Percentiles rank a stretch among this genome's conserved stretches.
Conservation (phyloP, 2,888 invertebrate species). For the Eugnorisma glareosa region DNA sequence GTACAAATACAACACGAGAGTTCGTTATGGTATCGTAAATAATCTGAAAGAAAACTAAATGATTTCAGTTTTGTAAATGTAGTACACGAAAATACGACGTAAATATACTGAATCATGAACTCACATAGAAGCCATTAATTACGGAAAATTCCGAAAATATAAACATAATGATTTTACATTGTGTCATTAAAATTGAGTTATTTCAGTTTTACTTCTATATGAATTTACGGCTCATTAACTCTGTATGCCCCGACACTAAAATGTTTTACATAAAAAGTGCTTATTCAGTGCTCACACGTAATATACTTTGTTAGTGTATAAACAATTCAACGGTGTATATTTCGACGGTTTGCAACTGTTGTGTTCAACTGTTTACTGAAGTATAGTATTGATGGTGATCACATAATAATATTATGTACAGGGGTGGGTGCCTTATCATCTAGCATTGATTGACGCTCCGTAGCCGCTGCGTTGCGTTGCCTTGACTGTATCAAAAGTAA, state of each 20-base stretch:
- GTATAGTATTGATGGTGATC: constrained; percentile 56
- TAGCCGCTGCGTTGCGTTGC: not conserved
- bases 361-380: constrained; percentile 25
- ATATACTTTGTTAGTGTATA: not conserved
- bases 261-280: constrained; percentile 24
- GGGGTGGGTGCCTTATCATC: not conserved
- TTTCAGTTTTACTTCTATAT: not conserved
- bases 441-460: not conserved
- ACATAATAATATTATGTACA: constrained; percentile 21
- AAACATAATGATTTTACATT: not conserved
- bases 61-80: not conserved
- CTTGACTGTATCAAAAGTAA: not conserved
- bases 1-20: constrained; percentile 4
- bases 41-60: constrained; percentile 9
- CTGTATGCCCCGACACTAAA: not conserved
- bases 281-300: constrained; percentile 22
- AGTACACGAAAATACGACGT: not conserved
- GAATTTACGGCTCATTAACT: not conserved
- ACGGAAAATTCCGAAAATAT: not conserved
- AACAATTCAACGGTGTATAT: constrained; percentile 15
- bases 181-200: not conserved
- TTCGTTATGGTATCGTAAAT: not conserved
- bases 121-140: not conserved
- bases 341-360: constrained; percentile 11
- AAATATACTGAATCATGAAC: constrained; percentile 11